Evolutionary conservation across 2,888 invertebrate species (phyloP).

Genomic region (Tuta absoluta): DNA sequence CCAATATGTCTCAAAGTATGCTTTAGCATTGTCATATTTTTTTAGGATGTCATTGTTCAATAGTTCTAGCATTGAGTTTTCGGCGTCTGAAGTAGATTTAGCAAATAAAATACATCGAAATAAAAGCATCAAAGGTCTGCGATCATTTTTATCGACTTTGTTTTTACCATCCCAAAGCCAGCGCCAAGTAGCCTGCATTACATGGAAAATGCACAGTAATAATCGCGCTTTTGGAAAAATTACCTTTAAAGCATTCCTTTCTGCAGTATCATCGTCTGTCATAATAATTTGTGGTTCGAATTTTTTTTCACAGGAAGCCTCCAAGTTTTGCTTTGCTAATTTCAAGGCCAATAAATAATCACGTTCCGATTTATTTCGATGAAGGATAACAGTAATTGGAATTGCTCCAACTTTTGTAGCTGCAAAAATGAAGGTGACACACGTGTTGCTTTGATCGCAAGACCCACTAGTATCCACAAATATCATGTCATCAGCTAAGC

Average conservation of each 20-base stretch:
- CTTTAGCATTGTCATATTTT: background rate
- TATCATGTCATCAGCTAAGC: background rate
- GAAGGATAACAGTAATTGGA: too few relatives aligned
- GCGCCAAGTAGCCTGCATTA: background rate
- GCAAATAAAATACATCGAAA: background rate
- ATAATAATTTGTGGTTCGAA: background rate
- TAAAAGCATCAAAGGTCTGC: background rate
- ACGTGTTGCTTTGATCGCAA: background rate
- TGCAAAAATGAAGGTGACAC: too few relatives aligned
- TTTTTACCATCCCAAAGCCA: background rate
- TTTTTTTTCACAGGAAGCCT: background rate
- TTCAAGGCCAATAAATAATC: background rate
- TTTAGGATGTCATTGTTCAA: background rate
- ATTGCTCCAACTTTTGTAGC: too few relatives aligned
- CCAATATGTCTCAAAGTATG: background rate
- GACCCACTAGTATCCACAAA: background rate
- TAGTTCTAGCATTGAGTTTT: background rate
- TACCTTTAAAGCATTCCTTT: background rate
- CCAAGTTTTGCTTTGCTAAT: background rate
- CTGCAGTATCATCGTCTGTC: background rate
- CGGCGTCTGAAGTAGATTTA: background rate
- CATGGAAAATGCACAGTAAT: background rate
- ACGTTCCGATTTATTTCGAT: background rate
- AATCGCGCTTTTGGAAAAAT: background rate
- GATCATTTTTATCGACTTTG: background rate